Base-by-base conservation (phyloP, 2,113 vertebrate species). In the Colistium nudipinnis region DNA sequence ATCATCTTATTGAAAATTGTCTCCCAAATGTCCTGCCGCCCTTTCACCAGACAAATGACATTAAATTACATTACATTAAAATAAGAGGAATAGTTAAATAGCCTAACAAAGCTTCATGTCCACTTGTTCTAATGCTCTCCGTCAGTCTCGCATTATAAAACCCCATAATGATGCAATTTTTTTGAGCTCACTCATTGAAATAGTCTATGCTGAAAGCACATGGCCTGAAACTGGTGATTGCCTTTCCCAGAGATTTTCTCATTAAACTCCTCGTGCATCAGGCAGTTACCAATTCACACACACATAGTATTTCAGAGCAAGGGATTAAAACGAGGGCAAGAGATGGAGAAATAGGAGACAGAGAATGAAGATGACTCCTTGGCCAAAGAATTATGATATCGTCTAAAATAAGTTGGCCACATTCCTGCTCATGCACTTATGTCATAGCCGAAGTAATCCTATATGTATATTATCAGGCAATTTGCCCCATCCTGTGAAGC, bases 131-230 rank as follows among this genome's bases (percentile, higher is more conserved):
- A 70, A 70, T 57, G 61, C 65, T 74, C 48, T 43, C 35, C 66
- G 63, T 84, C 74, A 81, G 64, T 63, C 57, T 65, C 71, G 28
- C 45, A 71, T 80, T 61, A 74, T 69, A 63, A 79, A 88, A 62
- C 44, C 48, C 62, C 20, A 74, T 88, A 85, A 84, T 78, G 77
- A 88, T 85, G 62, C 70, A 71, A 22, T 88, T 90, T 85, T n/a
- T 78, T 76, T 62, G 56, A 75, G 71, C 64, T 82, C 67, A 60
- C 64, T 80, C 64, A 68, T 54, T 74, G 70, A 81, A 81, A 88
- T 84, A 82, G 82, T 85, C 61, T 74, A 41, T 52, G 62, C 62
- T 74, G 62, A 62, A 67, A 82, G 82, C 76, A 56, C 77, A 81
- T 71, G 74, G 77, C 67, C 73, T 80, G 75, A 73, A 80, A 83